Evolutionary conservation across 2,113 vertebrate genomes (phyloP).

Genomic region (Tupaia chinensis): DNA sequence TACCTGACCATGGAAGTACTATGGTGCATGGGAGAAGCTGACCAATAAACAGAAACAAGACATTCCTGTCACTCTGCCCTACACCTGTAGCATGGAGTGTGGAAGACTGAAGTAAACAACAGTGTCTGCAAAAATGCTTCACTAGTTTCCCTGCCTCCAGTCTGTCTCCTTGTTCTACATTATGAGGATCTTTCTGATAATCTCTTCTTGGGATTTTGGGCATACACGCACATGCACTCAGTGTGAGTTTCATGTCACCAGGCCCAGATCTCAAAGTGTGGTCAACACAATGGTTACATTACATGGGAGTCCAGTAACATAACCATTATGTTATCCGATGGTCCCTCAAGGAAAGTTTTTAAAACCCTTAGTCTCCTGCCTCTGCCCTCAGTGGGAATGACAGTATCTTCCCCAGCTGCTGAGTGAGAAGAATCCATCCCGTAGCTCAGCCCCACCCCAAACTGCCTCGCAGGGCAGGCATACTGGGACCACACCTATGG

Average conservation of each 20-base stretch:
- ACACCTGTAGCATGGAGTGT: fast-evolving
- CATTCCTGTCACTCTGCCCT: neutral
- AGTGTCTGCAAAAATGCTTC: neutral
- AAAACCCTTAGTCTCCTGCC: neutral
- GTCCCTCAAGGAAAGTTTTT: neutral
- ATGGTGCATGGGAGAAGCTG: neutral
- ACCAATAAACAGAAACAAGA: neutral
- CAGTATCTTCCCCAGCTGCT: neutral
- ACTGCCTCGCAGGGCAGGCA: too few species aligned
- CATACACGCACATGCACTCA: too few species aligned
- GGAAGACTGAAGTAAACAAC: neutral
- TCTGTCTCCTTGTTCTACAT: neutral
- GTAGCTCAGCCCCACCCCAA: neutral
- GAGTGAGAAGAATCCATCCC: neutral
- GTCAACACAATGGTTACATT: too few species aligned
- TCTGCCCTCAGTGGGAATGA: neutral
- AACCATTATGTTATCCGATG: too few species aligned
- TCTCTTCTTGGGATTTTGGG: too few species aligned
- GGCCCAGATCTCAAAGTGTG: too few species aligned
- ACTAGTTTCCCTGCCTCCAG: neutral
- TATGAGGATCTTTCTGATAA: neutral
- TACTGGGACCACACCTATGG: fast-evolving
- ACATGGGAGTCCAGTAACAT: too few species aligned
- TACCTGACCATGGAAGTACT: neutral
- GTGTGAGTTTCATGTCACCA: too few species aligned